These are phyloP conservation scores for Lomographa bimaculata DNA, from an alignment of 2,888 invertebrate species.

Conservation along the genomic window DNA sequence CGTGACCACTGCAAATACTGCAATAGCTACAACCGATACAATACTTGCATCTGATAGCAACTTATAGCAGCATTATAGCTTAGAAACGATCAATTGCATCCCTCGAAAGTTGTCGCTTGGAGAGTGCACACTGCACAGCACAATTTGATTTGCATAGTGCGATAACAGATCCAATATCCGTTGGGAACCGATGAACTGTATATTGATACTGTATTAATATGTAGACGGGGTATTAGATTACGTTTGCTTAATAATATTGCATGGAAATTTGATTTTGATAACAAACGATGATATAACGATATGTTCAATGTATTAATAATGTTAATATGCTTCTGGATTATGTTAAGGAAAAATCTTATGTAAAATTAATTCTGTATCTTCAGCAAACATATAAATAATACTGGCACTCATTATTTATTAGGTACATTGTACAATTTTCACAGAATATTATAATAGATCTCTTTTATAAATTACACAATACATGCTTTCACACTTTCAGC, in stretches of 20 bases:
- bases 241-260: not conserved
- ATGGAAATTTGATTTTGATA: not conserved
- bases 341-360: no score
- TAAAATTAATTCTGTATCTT: no score
- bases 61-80: conserved; percentile 39
- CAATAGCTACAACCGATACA: conserved; percentile 13
- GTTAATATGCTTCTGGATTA: no score
- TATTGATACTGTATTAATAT: conserved; percentile 22
- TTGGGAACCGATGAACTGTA: conserved; percentile 37
- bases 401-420: no score
- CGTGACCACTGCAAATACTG: conserved; percentile 12
- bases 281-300: no score
- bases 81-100: conserved; percentile 49
- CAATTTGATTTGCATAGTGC: conserved; percentile 65
- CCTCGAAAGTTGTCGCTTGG: conserved; percentile 50
- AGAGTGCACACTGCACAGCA: conserved; percentile 42
- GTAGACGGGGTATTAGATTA: conserved; percentile 1
- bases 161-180: conserved; percentile 55
- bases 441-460: no score
- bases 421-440: no score
- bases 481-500: no score
- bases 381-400: no score
- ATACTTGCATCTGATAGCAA: no score
- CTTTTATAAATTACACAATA: no score
- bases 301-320: no score